Percentiles rank a stretch among this genome's conserved stretches.
phyloP scores from a whole-genome alignment of 2,797 vertebrate species.

The Holocentrus rufus region DNA sequence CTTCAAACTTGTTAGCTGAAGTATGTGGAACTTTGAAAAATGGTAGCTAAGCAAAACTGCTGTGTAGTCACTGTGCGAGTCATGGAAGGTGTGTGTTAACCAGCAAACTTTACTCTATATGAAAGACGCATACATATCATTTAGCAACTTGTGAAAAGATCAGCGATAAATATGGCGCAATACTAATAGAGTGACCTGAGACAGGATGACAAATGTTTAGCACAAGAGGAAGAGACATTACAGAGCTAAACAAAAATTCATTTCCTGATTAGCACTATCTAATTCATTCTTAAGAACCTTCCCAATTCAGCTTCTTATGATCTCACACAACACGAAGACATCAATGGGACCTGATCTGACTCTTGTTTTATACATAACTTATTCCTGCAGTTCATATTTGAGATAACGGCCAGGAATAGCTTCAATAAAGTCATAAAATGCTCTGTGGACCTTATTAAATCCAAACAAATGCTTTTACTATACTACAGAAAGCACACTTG shows the following conservation, averaged over 20 bases:
- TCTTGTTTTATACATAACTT: constrained; percentile 26
- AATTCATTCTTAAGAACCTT: not conserved
- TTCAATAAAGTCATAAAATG: constrained; percentile 50
- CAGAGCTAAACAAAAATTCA: not conserved
- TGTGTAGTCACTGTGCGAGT: too few relatives aligned
- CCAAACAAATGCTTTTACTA: not conserved
- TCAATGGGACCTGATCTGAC: not conserved
- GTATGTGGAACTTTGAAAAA: too few relatives aligned
- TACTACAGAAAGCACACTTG: not conserved
- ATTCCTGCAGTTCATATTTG: not conserved
- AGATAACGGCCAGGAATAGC: constrained; percentile 36
- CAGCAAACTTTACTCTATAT: too few relatives aligned
- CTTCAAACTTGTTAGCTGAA: too few relatives aligned
- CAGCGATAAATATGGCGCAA: not conserved
- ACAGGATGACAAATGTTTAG: too few relatives aligned
- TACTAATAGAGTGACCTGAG: too few relatives aligned
- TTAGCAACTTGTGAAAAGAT: too few relatives aligned
- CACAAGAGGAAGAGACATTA: too few relatives aligned
- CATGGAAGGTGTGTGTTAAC: too few relatives aligned
- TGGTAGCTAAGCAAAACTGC: too few relatives aligned
- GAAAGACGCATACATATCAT: too few relatives aligned
- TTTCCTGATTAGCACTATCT: not conserved
- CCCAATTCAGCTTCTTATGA: constrained; percentile 10
- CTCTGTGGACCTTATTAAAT: not conserved
- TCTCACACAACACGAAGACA: not conserved